Conservation (phyloP, 2,888 invertebrate species). For the Tanypteryx hageni region DNA sequence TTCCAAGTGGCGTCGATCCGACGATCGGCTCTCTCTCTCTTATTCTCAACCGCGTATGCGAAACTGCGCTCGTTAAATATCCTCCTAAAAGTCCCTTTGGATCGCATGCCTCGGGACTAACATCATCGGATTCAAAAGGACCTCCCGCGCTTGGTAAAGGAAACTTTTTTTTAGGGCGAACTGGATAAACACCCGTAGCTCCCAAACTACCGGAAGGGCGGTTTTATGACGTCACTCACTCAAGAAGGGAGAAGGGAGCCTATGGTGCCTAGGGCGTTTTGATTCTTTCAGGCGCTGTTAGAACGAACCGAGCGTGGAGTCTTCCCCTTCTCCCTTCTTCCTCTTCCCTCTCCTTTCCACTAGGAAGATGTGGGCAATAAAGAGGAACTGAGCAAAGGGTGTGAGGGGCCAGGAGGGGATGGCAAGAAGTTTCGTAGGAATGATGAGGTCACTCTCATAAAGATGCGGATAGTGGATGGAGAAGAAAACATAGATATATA, state of each 20-base stretch:
- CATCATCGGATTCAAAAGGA: background rate
- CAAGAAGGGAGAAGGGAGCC: background rate
- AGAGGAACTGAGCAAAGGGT: background rate
- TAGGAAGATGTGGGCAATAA: background rate
- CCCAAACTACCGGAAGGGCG: slow-evolving; percentile 32
- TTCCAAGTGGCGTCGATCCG: background rate
- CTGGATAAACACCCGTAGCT: slow-evolving; percentile 9
- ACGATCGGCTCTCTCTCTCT: background rate
- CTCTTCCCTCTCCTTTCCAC: background rate
- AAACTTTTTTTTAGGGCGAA: slow-evolving; percentile 1
- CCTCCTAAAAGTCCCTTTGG: background rate
- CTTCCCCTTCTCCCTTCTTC: background rate
- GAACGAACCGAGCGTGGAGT: background rate
- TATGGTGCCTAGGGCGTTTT: background rate
- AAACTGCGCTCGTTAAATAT: background rate
- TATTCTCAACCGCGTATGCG: background rate
- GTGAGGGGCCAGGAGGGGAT: too few relatives aligned
- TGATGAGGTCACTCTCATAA: background rate
- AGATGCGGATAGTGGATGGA: background rate
- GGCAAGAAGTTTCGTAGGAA: background rate
- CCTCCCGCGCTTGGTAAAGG: background rate
- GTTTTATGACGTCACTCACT: slow-evolving; percentile 24
- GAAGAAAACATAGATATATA: background rate
- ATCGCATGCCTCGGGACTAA: background rate
- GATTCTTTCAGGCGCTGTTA: background rate